A percentile compares a stretch with the other conserved stretches of the same genome.
Evolutionary conservation across 2,797 vertebrate genomes (phyloP).

Genomic region (Hypotaenidia okinawae): DNA sequence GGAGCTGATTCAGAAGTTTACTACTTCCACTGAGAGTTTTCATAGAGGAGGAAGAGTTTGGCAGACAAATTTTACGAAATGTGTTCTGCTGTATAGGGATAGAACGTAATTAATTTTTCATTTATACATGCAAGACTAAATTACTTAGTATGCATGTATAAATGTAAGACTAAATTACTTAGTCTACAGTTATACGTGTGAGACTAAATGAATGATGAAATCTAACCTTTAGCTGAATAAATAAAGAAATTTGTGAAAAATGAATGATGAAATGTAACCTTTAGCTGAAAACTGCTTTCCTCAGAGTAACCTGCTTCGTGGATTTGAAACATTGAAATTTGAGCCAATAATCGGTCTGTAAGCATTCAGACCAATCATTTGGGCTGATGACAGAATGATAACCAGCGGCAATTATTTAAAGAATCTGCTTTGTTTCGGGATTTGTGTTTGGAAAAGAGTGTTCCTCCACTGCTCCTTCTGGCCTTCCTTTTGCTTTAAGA

Average conservation of each 20-base stretch:
- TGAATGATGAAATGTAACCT: not conserved
- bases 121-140: not conserved
- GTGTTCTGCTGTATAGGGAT: not conserved
- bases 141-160: too few relatives aligned
- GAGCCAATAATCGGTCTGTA: not conserved
- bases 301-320: not conserved
- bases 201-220: not conserved
- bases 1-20: not conserved
- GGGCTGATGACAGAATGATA: not conserved
- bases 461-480: not conserved
- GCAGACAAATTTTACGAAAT: not conserved
- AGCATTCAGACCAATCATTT: not conserved
- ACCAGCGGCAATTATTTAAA: not conserved
- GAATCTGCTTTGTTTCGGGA: not conserved
- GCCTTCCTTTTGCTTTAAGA: not conserved
- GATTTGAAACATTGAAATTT: not conserved
- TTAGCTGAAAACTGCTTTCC: not conserved
- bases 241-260: not conserved
- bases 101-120: not conserved
- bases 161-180: too few relatives aligned
- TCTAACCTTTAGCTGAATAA: too few relatives aligned
- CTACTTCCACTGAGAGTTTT: not conserved
- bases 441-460: not conserved
- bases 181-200: not conserved
- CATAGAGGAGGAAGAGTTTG: not conserved